phyloP scores from a whole-genome alignment of 2,797 vertebrate genomes.

The Lophius americanus region DNA sequence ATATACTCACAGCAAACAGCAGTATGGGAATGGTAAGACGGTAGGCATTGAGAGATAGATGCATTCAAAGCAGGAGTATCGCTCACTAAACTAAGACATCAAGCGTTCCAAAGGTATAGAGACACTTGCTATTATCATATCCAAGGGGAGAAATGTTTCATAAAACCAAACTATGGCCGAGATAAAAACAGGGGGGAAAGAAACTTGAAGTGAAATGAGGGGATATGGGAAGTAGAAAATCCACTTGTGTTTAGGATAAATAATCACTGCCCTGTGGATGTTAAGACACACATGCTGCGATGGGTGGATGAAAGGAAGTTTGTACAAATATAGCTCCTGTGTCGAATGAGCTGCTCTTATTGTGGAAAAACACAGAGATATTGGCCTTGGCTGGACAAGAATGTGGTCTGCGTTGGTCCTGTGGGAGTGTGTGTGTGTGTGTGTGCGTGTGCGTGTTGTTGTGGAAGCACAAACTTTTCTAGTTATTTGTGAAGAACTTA shows the following conservation, averaged over 20 bases:
- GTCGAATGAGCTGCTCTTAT: constrained; percentile 67
- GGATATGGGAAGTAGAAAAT: constrained; percentile 38
- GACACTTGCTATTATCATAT: background rate
- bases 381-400: constrained; percentile 76
- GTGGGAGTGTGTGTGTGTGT: constrained; percentile 14
- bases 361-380: constrained; percentile 74
- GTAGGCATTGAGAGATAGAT: background rate
- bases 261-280: constrained; percentile 55
- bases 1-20: constrained; percentile 35
- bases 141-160: constrained; percentile 5
- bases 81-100: background rate
- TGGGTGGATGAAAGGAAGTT: constrained; percentile 72
- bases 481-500: constrained; percentile 44
- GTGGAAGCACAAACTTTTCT: constrained; percentile 18
- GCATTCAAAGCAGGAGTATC: background rate
- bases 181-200: background rate
- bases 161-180: constrained; percentile 1
- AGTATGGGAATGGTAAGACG: constrained; percentile 24
- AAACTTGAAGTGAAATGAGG: constrained; percentile 9
- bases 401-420: constrained; percentile 45
- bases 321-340: constrained; percentile 68
- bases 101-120: background rate
- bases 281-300: constrained; percentile 52
- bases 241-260: constrained; percentile 51
- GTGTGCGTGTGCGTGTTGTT: constrained; percentile 15